Evolutionary conservation across 2,797 vertebrate genomes (phyloP), one percentile per base, ranked within the genome.

Genomic region (Moxostoma hubbsi): DNA sequence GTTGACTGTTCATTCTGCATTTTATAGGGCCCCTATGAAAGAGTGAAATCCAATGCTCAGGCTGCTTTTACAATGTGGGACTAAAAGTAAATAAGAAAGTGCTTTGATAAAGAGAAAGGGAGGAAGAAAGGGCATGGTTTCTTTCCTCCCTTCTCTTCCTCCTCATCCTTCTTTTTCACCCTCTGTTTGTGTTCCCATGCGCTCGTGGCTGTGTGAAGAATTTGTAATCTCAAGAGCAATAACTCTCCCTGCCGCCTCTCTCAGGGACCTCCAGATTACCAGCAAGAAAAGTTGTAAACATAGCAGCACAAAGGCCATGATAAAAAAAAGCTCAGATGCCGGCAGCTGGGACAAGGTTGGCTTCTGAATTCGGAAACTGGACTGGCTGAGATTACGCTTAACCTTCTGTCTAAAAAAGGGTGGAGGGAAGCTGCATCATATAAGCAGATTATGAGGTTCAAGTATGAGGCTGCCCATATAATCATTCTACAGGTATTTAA

Each of bases 291-390:
- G 80, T 79, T 68, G 65, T 24, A 24, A 3, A 24, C 24, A 24
- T 24, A 24, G 7, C 83, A 77, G 85, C 76, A 83, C 84, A 80
- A 85, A 86, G 83, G 81, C 73, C 81, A 84, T 88, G 92, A 94
- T 93, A 93, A 92, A 93, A 18, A 46, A 82, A 86, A 82, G 88
- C n/a, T n/a, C 91, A 93, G 91, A 92, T 92, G 91, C 81, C 55
- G 75, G 73, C 47, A 65, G n/a, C 0, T 12, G 16, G 46, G 11
- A 45, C 51, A 7, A 50, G 53, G 70, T 51, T 88, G 88, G 84
- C 86, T 87, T 75, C 13, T 4, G 70, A 43, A 75, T 58, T 74
- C 51, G 50, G 67, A 57, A 1, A 81, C 83, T 87, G 88, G 86
- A 68, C 86, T 54, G 18, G 51, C 50, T 24, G 59, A 84, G 51